Percentiles rank a stretch among this genome's conserved stretches.
Evolutionary conservation across 2,113 vertebrate species (phyloP).

Genomic region (Sander vitreus): DNA sequence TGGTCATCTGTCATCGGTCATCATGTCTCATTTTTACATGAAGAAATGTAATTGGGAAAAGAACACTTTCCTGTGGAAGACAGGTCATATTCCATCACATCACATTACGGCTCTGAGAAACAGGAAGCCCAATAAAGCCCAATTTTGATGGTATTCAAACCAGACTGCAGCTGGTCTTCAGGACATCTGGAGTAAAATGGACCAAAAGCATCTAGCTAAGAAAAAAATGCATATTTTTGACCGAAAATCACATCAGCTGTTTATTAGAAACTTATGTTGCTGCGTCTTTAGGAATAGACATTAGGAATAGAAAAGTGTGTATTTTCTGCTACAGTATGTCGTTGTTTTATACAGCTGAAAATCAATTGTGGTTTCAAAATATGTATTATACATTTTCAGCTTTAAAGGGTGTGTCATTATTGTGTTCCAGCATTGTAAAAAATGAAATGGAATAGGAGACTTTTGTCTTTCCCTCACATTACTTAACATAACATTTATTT

Average conservation of each 20-base stretch:
- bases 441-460: not conserved
- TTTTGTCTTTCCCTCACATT: not conserved
- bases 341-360: not conserved
- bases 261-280: too few species aligned
- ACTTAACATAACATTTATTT: too few species aligned
- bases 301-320: not conserved
- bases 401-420: not conserved
- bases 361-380: not conserved
- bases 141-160: not conserved
- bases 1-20: not conserved
- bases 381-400: not conserved
- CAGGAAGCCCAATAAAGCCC: not conserved
- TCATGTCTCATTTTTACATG: not conserved
- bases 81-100: not conserved
- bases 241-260: not conserved
- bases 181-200: not conserved
- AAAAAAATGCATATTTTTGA: not conserved
- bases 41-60: not conserved
- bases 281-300: too few species aligned
- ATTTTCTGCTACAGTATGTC: not conserved
- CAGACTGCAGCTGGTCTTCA: not conserved
- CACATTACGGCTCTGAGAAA: not conserved
- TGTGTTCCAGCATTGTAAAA: not conserved
- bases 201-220: not conserved
- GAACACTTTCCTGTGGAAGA: not conserved